These are phyloP conservation scores for Strix aluco DNA, from an alignment of 2,113 vertebrate species.

Conservation along the genomic window DNA sequence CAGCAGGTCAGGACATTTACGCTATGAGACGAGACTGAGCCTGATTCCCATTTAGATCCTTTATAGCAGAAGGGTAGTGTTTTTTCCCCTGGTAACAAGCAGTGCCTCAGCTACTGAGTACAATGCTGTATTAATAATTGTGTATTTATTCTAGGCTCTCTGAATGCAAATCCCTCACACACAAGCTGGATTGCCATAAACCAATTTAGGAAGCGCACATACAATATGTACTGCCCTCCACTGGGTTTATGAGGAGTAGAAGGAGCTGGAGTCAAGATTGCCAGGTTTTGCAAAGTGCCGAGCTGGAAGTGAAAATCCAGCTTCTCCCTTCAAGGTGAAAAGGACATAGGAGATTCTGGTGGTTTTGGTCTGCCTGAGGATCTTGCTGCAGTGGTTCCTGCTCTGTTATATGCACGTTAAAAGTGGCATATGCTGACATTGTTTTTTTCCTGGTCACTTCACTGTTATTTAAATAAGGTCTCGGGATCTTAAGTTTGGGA, in stretches of 20 bases:
- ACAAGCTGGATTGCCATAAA: not conserved
- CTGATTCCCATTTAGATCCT: constrained; percentile 39
- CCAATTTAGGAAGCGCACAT: not conserved
- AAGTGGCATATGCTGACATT: not conserved
- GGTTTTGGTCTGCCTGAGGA: not conserved
- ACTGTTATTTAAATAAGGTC: not conserved
- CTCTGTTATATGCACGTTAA: not conserved
- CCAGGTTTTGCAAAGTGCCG: constrained; percentile 13
- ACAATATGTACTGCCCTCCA: constrained; percentile 20
- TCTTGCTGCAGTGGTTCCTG: not conserved
- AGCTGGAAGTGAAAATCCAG: constrained; percentile 23
- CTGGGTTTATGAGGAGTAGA: not conserved
- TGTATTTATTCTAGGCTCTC: not conserved
- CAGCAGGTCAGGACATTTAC: constrained; percentile 40
- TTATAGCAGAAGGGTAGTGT: constrained; percentile 21
- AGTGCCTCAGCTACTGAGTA: constrained; percentile 18
- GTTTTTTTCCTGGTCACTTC: not conserved
- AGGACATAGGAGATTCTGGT: constrained; percentile 2
- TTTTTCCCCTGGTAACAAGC: constrained; percentile 17
- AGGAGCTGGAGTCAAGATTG: constrained; percentile 14
- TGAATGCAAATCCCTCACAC: constrained; percentile 39
- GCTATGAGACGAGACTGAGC: not conserved
- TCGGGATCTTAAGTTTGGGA: not conserved
- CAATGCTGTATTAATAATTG: constrained; percentile 39
- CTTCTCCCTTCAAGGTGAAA: constrained; percentile 53